Conservation (phyloP, 2,113 vertebrate genomes). For the Indicator indicator region DNA sequence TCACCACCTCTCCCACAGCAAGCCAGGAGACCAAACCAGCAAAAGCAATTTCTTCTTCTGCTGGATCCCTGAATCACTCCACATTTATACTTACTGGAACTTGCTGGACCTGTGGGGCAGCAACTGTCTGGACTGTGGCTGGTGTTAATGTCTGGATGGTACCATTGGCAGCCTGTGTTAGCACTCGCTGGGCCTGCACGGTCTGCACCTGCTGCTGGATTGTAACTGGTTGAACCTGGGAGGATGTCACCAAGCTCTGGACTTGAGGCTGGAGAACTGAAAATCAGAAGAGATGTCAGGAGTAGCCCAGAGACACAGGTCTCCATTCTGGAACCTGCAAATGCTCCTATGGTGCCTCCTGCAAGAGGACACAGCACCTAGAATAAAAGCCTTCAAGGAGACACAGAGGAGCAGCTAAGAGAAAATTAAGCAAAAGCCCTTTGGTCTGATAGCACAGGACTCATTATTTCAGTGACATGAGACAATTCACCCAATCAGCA, state of each 20-base stretch:
- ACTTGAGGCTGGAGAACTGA: conserved; percentile 94
- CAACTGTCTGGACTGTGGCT: conserved; percentile 87
- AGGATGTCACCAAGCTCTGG: conserved; percentile 91
- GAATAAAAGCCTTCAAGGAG: background rate
- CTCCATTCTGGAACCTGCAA: background rate
- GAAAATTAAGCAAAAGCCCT: background rate
- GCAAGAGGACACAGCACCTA: background rate
- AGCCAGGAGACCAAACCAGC: background rate
- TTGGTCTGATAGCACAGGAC: background rate
- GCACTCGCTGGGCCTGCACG: conserved; percentile 82
- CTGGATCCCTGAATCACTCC: background rate
- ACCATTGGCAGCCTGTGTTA: conserved; percentile 85
- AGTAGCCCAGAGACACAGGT: background rate
- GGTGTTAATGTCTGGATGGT: conserved; percentile 91
- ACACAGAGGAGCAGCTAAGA: background rate
- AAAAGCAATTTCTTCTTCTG: background rate
- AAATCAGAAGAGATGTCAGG: conserved; percentile 8
- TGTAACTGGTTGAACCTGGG: conserved; percentile 89
- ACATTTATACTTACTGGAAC: conserved; percentile 76
- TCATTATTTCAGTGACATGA: background rate
- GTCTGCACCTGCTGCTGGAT: conserved; percentile 94
- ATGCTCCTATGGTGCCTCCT: background rate
- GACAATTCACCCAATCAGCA: background rate
- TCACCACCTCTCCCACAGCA: background rate
- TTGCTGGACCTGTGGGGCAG: conserved; percentile 92